Base-by-base conservation (phyloP, 1,140 invertebrate species). In the Zaprionus lachaisei region DNA sequence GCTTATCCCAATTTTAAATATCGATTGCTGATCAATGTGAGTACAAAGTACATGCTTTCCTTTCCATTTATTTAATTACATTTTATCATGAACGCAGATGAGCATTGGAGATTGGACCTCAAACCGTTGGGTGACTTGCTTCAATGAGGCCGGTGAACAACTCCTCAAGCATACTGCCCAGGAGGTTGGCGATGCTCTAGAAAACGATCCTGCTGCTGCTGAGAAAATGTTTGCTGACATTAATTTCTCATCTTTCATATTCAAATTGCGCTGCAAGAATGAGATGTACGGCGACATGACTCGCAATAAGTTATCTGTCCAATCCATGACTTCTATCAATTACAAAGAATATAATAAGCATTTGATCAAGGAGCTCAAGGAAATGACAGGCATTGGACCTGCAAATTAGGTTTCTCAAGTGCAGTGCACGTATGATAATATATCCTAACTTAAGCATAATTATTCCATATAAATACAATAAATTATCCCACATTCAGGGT, bases 201-300 rank as follows among this genome's bases (percentile, higher is more conserved):
- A 96, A 72, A 94, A 94, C 55, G 94, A 97, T 87, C 93, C 94
- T 15, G 93, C 94, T 15, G 93, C 92, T 2, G 95, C 94, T 74
- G 83, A 94, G 22, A 93, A 95, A 47, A 94, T 97, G 61, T 96
- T 98, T 67, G 94, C 95, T 20, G 94, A 96, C 14, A 94, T 96
- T 6, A 95, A 95, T 76, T 99, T 99, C 91, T 96, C 96, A 84
- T 94, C 95, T 0, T 98, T 95, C 79, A 94, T 96, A 12, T 97
- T 99, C 83, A 97, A 96, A 91, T 93, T 99, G 51, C 94, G 97
- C 72, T 95, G 96, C 17, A 98, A 98, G 93, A 95, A 97, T 92
- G 98, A 99, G 93, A 96, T 95, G 17, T 99, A 96, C 85, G 98
- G 97, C 93, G 97, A 98, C 94, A 97, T 98, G 94, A 95, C 94